Conservation (phyloP, 2,888 invertebrate species). For the Andrena hattorfiana region DNA sequence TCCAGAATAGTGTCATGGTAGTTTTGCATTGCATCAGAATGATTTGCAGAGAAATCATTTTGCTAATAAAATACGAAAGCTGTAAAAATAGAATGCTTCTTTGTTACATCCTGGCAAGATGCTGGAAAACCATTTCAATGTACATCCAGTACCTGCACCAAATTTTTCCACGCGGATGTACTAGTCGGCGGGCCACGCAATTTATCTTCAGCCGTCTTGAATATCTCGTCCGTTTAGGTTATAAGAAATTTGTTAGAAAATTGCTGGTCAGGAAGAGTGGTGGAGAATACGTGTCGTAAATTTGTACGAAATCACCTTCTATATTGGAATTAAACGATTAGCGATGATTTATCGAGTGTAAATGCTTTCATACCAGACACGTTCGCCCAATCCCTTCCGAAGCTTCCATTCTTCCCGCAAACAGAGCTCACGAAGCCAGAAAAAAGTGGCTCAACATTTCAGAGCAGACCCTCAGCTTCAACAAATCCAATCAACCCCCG, state of each 20-base stretch:
- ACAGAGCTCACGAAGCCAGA: neutral
- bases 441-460: neutral
- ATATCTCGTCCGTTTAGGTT: constrained; percentile 34
- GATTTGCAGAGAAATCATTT: no score
- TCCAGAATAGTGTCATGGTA: no score
- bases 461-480: neutral
- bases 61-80: no score
- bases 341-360: constrained; percentile 18
- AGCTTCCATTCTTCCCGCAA: neutral
- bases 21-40: no score
- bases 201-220: constrained; percentile 40
- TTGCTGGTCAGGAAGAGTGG: constrained; percentile 7
- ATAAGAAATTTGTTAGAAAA: constrained; percentile 29
- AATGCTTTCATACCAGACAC: neutral
- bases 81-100: neutral
- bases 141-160: neutral
- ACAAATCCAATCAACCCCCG: neutral
- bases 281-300: constrained; percentile 8
- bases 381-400: neutral
- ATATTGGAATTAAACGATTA: constrained; percentile 11
- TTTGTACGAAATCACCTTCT: constrained; percentile 14
- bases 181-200: constrained; percentile 6
- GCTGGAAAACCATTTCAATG: neutral
- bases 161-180: constrained; percentile 4
- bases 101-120: neutral